Conservation (phyloP, 2,797 vertebrate genomes). For the Artibeus jamaicensis region DNA sequence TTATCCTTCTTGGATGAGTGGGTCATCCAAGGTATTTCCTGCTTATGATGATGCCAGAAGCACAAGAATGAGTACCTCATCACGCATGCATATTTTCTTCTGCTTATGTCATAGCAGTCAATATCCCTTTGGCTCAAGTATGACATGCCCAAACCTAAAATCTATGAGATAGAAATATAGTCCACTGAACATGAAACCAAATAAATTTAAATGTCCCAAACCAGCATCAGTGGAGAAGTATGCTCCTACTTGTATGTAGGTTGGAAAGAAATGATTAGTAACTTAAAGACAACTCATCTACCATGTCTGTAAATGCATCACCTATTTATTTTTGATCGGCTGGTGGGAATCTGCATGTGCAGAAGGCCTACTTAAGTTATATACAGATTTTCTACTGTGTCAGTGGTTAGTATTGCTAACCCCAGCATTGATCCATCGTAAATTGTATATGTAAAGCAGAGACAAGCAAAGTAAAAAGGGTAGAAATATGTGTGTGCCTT, state of each 20-base stretch:
- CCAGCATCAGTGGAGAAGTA: neutral
- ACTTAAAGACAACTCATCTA: neutral
- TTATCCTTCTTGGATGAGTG: neutral
- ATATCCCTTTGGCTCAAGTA: neutral
- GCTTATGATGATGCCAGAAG: neutral
- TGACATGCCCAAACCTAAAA: neutral
- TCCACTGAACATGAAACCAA: neutral
- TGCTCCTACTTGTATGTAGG: neutral
- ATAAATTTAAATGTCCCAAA: neutral
- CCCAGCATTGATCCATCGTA: neutral
- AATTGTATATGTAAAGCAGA: neutral
- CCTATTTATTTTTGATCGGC: neutral
- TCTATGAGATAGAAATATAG: neutral
- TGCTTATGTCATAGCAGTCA: neutral
- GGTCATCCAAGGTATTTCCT: neutral
- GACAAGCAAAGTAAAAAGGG: neutral
- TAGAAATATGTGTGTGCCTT: neutral
- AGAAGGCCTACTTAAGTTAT: neutral
- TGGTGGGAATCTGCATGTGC: neutral
- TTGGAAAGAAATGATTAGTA: neutral
- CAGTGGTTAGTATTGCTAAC: neutral
- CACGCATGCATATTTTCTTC: neutral
- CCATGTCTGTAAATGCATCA: neutral
- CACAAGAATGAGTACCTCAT: neutral
- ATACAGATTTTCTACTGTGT: no score